Evolutionary conservation across 2,797 vertebrate species (phyloP).

Genomic region (Uromys caudimaculatus): DNA sequence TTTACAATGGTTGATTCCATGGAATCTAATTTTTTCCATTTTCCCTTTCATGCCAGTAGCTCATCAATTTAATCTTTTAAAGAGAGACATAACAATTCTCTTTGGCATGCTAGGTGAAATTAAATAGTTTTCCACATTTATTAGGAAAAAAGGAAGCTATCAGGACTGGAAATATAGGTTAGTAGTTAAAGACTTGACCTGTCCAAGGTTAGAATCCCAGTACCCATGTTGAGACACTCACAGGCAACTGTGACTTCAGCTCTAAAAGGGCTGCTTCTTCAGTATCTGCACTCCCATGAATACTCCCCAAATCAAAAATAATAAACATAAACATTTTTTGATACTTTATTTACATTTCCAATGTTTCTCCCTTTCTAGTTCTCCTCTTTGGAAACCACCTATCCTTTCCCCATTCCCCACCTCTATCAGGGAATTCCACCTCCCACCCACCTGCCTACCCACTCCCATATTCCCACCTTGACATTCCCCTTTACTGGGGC

Average conservation of each 20-base stretch:
- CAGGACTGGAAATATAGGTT: rapidly evolving
- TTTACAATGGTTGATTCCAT: not conserved
- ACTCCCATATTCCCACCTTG: no score
- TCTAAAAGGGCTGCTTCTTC: not conserved
- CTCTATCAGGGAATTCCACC: no score
- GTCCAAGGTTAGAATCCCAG: not conserved
- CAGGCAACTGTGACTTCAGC: not conserved
- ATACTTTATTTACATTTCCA: no score
- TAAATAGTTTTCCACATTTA: conserved; percentile 13
- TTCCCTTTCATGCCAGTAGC: not conserved
- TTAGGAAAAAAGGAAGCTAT: not conserved
- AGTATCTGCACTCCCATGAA: not conserved
- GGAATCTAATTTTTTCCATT: not conserved
- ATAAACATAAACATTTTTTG: not conserved
- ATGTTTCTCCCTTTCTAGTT: no score
- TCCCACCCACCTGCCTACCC: no score
- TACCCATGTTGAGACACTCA: not conserved
- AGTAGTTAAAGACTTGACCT: no score
- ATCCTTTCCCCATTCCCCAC: no score
- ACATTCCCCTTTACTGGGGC: no score
- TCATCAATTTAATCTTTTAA: conserved; percentile 32
- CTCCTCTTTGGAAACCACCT: no score
- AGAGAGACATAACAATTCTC: not conserved
- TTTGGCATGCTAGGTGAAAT: conserved; percentile 15
- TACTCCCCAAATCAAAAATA: not conserved